These are phyloP conservation scores for silkworm (Bombyx mori) DNA, from an alignment of 1,140 invertebrate genomes.

Conservation along the genomic window ASM3026992v2 NC_085110.1:6582001-6582500, in stretches of 20 bases:
- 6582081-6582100: background rate
- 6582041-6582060: too few relatives aligned
- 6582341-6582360: constrained; percentile 47
- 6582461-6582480: too few relatives aligned
- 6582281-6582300: constrained; percentile 29
- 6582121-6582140: background rate
- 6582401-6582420: too few relatives aligned
- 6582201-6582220: constrained; percentile 66
- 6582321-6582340: constrained; percentile 62
- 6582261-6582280: constrained; percentile 1
- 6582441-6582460: too few relatives aligned
- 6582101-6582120: background rate
- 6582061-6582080: too few relatives aligned
- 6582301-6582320: constrained; percentile 37
- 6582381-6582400: too few relatives aligned
- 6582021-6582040: too few relatives aligned
- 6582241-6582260: constrained; percentile 23
- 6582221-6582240: constrained; percentile 33
- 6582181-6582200: constrained; percentile 46
- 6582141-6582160: constrained; percentile 11
- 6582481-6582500: too few relatives aligned
- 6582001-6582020: too few relatives aligned
- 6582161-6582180: constrained; percentile 23
- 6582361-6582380: background rate
- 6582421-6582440: too few relatives aligned